Conservation (phyloP, 2,113 vertebrate species). For the Pachyramphus minor region DNA sequence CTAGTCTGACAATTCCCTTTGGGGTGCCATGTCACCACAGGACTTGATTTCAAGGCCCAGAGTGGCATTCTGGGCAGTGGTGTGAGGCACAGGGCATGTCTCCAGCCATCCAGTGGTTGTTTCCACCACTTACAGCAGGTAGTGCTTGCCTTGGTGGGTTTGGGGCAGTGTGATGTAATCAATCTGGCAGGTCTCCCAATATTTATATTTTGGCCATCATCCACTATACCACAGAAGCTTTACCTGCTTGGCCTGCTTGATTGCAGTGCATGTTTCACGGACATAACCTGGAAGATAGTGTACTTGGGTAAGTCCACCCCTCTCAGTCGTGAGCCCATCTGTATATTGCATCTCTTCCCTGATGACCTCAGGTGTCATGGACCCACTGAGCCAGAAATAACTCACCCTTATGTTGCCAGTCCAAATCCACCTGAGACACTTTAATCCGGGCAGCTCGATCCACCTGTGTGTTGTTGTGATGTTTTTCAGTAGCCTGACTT, state of each 20-base stretch:
- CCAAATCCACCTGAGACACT: background rate
- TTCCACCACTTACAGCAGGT: background rate
- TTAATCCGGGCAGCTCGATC: background rate
- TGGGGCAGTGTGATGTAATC: background rate
- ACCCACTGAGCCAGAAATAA: background rate
- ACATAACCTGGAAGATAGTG: background rate
- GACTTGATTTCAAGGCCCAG: background rate
- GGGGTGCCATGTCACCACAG: background rate
- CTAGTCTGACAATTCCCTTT: background rate
- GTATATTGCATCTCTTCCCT: background rate
- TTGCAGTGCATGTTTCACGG: background rate
- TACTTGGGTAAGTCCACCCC: background rate
- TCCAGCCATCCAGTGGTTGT: background rate
- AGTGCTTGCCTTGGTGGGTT: accelerated
- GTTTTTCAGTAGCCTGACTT: too few species aligned
- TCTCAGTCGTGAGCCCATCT: background rate
- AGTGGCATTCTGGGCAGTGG: background rate
- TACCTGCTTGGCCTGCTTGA: background rate
- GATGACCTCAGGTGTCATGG: background rate
- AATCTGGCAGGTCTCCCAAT: background rate
- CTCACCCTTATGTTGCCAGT: background rate
- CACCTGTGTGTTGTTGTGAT: background rate
- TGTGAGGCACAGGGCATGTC: too few species aligned
- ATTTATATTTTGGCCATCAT: background rate
- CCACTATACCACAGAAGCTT: background rate